Evolutionary conservation across 2,888 invertebrate species (phyloP), one percentile per base, ranked within the genome.

Genomic region (Dione juno): DNA sequence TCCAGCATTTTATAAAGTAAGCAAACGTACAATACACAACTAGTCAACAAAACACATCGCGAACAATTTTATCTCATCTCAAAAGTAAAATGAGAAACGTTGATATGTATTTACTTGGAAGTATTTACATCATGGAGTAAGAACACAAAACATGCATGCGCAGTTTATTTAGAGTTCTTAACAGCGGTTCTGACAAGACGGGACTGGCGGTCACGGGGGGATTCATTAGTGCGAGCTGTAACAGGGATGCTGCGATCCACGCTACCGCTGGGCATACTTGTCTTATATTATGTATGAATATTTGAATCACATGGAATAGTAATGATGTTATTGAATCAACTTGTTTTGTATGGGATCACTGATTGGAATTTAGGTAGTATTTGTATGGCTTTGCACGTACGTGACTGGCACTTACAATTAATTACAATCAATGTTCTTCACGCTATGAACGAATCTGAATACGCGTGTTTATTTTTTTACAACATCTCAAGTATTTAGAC

Each of bases 201-300:
- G 74, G 75, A 78, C 78, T 83, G 83, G 76, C 71, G 79, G 79
- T 79, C 89, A 81, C 87, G 78, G 76, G 87, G 87, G 89, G 87
- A 88, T 87, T 89, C 87, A 88, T 89, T 88, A 89, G 82, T 80
- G 78, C 79, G 79, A 79, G 80, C 81, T 79, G 80, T 77, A 73
- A 78, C 80, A 73, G 84, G 85, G 84, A 84, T 79, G 82, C 82
- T 83, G 81, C 78, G 81, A 84, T 85, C 85, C 85, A 82, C 83
- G 77, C n/a, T 37, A 69, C 80, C 75, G 65, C 14, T 70, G 71
- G 74, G 72, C 67, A 66, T 70, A 58, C 66, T 28, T 53, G 58
- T 45, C 66, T 28, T 67, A 66, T 70, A 53, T 16, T 66, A 63
- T 69, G 35, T 54, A 54, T 63, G 59, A 45, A 64, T 64, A 50